Evolutionary conservation across 1,140 invertebrate genomes (phyloP), one percentile per base, ranked within the genome.

Genomic region (Tetramorium parvispinum): DNA sequence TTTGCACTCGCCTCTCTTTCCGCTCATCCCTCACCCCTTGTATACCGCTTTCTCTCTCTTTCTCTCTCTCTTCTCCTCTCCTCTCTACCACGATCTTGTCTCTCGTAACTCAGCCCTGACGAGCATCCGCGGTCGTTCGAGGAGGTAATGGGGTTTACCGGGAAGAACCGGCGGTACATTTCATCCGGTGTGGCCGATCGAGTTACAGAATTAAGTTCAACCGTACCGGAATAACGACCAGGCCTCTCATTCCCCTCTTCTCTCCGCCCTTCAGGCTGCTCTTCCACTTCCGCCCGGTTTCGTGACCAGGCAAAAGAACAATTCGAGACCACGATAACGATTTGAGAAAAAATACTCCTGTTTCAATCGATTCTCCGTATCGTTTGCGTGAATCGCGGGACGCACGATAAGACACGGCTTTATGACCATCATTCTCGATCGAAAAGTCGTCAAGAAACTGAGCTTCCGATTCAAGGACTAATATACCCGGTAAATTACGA

Each of bases 151-250:
- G 79, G 86, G 90, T 91, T 91, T 91, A 86, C 90, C 79, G 78
- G 83, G 65, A 79, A 86, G 87, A 88, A 81, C 86, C 77, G 76
- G 51, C 68, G 75, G 85, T 90, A 90, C 83, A 87, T 90, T 90
- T 91, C 89, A 90, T 91, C 85, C 86, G 79, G 86, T 77, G 76
- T 82, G 86, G 85, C 77, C 90, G 90, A 91, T 91, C 86, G 90
- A 91, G 85, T 91, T 91, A 91, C 86, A 87, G 85, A 91, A 91
- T 91, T 91, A 91, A 91, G 91, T 87, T 89, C 90, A 88, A 65
- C 81, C 87, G 90, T 88, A 91, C 86, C 66, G 78, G 83, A 91
- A 89, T 91, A 91, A 91, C 91, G 90, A 89, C 77, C 78, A 78
- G 68, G 78, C 82, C 85, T 63, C 57, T 76, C 53, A 51, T 81